These are phyloP conservation scores for Etheostoma nigrum DNA, from an alignment of 2,797 vertebrate genomes.

Conservation along the genomic window DNA sequence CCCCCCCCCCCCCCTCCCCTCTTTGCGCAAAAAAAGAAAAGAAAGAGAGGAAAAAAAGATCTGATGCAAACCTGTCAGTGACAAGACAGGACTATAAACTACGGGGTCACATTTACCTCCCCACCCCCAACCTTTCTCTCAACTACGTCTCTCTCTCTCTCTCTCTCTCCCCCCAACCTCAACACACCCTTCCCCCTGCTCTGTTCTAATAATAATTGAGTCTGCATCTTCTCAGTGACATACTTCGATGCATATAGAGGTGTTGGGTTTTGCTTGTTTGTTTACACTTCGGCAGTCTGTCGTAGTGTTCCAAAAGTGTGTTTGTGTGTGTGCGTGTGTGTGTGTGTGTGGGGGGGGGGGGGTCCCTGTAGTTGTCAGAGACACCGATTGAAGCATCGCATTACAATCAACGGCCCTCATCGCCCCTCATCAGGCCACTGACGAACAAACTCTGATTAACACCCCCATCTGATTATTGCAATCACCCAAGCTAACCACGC, in stretches of 20 bases:
- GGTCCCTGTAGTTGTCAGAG: constrained; percentile 66
- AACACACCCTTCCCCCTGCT: constrained; percentile 46
- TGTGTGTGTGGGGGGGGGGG: background rate
- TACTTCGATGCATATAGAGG: constrained; percentile 32
- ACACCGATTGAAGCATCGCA: constrained; percentile 81
- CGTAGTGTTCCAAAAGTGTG: constrained; percentile 41
- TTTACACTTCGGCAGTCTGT: constrained; percentile 66
- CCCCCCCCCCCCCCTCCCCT: constrained; percentile 53
- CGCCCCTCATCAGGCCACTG: constrained; percentile 86
- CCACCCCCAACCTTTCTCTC: constrained; percentile 60
- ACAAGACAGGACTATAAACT: constrained; percentile 77
- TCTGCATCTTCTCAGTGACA: constrained; percentile 37
- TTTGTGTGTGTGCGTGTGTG: too few relatives aligned
- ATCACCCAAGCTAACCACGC: constrained; percentile 81
- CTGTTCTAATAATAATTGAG: constrained; percentile 42
- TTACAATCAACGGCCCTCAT: constrained; percentile 87
- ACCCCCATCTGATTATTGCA: constrained; percentile 87
- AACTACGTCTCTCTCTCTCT: constrained; percentile 43
- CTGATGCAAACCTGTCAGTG: constrained; percentile 62
- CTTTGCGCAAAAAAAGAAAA: constrained; percentile 37
- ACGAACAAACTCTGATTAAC: constrained; percentile 89
- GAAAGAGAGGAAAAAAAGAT: constrained; percentile 33
- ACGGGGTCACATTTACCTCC: constrained; percentile 69
- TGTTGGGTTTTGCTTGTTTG: constrained; percentile 75
- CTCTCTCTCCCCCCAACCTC: constrained; percentile 31